Conservation (phyloP, 2,113 vertebrate species). For the Brienomyrus longianalis region DNA sequence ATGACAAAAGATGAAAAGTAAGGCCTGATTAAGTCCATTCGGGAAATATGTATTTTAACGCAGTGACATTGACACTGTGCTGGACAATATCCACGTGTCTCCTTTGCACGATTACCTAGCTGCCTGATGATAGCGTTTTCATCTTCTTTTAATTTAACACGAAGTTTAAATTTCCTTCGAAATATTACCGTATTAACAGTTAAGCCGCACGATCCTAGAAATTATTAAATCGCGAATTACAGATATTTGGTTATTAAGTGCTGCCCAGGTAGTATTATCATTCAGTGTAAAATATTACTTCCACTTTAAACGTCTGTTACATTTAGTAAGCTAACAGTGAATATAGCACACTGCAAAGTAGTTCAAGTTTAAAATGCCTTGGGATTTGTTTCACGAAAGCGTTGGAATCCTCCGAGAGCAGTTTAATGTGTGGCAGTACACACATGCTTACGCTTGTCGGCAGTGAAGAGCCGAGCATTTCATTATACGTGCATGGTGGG, state of each 20-base stretch:
- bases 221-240: background rate
- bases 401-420: background rate
- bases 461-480: background rate
- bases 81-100: background rate
- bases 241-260: background rate
- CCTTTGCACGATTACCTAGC: background rate
- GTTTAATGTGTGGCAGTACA: background rate
- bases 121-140: background rate
- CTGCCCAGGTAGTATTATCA: background rate
- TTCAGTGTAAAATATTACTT: background rate
- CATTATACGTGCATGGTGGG: background rate
- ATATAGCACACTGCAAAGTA: background rate
- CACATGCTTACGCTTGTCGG: background rate
- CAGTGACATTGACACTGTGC: background rate
- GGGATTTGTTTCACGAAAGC: background rate
- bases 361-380: background rate
- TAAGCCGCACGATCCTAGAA: background rate
- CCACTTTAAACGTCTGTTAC: background rate
- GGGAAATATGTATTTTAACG: background rate
- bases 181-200: background rate
- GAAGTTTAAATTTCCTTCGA: background rate
- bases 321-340: background rate
- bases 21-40: background rate
- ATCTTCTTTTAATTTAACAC: background rate
- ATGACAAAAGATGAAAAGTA: background rate